Evolutionary conservation across 2,113 vertebrate species (phyloP).

Genomic region (Phalacrocorax brasilianus): DNA sequence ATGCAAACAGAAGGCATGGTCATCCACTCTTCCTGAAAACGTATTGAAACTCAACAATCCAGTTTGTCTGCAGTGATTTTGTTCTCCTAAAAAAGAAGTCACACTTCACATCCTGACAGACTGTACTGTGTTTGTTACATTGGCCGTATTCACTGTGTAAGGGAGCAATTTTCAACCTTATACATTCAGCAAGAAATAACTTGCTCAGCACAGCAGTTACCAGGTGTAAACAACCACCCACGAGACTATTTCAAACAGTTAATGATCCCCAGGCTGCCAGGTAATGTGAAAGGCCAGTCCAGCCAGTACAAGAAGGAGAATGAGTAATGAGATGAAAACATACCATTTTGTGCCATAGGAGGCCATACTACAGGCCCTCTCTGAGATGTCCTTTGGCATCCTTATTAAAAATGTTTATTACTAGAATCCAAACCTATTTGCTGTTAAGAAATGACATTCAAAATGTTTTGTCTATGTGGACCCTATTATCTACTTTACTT

Average conservation of each 20-base stretch:
- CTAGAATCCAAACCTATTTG: background rate
- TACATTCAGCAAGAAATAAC: background rate
- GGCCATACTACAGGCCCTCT: background rate
- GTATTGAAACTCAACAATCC: background rate
- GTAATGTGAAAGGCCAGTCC: background rate
- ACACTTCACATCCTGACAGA: background rate
- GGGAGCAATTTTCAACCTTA: background rate
- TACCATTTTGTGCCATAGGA: background rate
- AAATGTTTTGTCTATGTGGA: background rate
- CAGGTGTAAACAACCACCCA: background rate
- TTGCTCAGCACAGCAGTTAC: background rate
- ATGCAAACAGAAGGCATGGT: background rate
- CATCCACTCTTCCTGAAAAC: background rate
- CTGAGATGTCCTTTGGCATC: background rate
- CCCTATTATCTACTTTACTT: background rate
- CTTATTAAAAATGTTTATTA: background rate
- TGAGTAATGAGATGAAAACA: background rate
- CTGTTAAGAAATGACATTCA: background rate
- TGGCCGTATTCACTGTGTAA: background rate
- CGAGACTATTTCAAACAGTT: background rate
- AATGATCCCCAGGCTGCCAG: background rate
- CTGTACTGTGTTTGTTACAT: background rate
- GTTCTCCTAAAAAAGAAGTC: background rate
- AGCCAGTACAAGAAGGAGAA: background rate
- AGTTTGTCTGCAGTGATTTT: rapidly evolving